Percentiles rank a stretch among this genome's conserved stretches.
Conservation (phyloP, 30 jellyfish, hydroid and myxozoan genomes). For the Chrysaora quinquecirrha region DNA sequence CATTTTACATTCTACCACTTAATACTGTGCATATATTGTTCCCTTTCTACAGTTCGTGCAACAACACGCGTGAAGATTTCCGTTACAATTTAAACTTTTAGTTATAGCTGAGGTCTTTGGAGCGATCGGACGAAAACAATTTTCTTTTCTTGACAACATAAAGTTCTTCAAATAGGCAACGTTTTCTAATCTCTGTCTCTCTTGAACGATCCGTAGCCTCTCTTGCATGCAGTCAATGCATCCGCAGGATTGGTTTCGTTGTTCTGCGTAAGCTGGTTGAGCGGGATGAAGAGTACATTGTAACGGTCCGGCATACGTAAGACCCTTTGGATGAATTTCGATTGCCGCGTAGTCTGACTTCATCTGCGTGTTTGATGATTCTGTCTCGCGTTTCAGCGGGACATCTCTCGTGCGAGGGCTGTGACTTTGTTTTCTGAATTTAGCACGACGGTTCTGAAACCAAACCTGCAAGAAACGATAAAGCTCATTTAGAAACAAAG, state of each 20-base stretch:
- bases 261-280: background rate
- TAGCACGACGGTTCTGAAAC: constrained; percentile 78
- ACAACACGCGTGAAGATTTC: constrained; percentile 27
- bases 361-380: constrained; percentile 5
- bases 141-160: background rate
- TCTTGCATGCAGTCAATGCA: background rate
- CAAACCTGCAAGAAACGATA: constrained; percentile 33
- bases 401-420: background rate
- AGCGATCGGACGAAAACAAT: background rate
- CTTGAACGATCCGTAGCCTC: background rate
- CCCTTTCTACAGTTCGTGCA: constrained; percentile 57
- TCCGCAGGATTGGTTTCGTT: background rate
- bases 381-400: background rate
- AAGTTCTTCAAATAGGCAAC: background rate
- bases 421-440: constrained; percentile 52
- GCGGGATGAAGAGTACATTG: background rate
- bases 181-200: background rate
- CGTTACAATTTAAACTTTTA: background rate
- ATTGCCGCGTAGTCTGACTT: background rate
- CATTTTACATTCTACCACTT: too few species aligned
- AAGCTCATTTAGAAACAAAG: too few species aligned
- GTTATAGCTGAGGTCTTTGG: background rate
- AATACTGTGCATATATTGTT: constrained; percentile 46
- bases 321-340: background rate
- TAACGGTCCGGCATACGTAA: background rate